Evolutionary conservation across 2,888 invertebrate species (phyloP), one percentile per base, ranked within the genome.

Genomic region (Saturnia japonica): DNA sequence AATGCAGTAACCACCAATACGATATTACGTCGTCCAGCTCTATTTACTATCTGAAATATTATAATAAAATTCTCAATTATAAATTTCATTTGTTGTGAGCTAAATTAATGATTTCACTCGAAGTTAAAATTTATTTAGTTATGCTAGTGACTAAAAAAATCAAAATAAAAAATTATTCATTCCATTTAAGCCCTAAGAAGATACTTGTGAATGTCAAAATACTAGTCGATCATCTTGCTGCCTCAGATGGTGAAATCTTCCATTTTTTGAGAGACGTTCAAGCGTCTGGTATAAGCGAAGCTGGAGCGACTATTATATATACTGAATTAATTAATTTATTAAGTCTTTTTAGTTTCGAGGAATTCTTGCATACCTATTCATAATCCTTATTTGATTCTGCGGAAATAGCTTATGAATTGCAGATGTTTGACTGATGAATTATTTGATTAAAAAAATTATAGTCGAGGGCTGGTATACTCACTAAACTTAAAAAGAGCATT

Each of bases 1-100:
- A 95, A 28, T 0, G 93, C 66, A 25, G 94, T 86, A 77, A 85
- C 78, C 75, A 83, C 78, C 82, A 95, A 84, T 60, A 91, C 85
- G 28, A 94, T 83, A 78, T 94, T 94, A 70, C 95, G 95, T 16
- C 95, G 95, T 42, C 96, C 96, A 0, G 92, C 77, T 54, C 67
- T 60, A 71, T 80, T 80, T 34, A 85, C 70, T 7, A 81, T 66
- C 85, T 84, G 72, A 7, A 69, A 68, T 25, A 43, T 28, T 14
- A 0, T 1, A 28, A 14, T 11, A 60, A 14, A 28, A 60, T 14
- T 25, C 9, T 3, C 25, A 22, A 54, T 22, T 0, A n/a, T 11
- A 9, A 22, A 19, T 47, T 47, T 47, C 1, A 16, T 45, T 14
- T 45, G 45, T 16, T 16, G 14, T 45, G 2, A 6, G 34, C 34